These are phyloP conservation scores for Cirrhinus molitorella DNA, from an alignment of 2,797 vertebrate species.

Conservation along the genomic window DNA sequence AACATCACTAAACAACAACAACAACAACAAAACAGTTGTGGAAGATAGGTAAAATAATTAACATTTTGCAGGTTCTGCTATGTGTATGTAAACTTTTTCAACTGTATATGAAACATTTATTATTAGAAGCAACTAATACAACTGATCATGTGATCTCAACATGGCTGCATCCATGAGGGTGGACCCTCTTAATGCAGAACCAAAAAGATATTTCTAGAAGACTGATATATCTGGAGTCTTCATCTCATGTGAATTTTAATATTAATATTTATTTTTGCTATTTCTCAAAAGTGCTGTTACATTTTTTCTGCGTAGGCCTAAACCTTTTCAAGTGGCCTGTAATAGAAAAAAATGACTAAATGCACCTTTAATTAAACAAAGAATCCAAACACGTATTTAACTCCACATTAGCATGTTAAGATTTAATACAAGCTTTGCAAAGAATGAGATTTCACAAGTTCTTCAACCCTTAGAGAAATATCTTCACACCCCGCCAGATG, in stretches of 20 bases:
- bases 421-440: not conserved
- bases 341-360: not conserved
- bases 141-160: not conserved
- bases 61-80: no score
- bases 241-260: not conserved
- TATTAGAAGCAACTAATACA: not conserved
- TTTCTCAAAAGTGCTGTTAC: not conserved
- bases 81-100: no score
- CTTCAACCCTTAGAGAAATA: not conserved
- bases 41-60: no score
- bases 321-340: not conserved
- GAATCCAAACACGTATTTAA: not conserved
- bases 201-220: not conserved
- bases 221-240: not conserved
- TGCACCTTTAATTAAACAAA: not conserved
- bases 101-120: not conserved
- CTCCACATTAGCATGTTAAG: not conserved
- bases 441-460: not conserved
- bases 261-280: not conserved
- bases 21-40: no score
- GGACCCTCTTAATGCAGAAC: not conserved
- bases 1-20: no score
- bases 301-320: not conserved
- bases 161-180: not conserved
- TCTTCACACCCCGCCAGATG: conserved; percentile 17